Conservation (phyloP, 2,888 invertebrate species). For the Zygothrica quintamaculata region DNA sequence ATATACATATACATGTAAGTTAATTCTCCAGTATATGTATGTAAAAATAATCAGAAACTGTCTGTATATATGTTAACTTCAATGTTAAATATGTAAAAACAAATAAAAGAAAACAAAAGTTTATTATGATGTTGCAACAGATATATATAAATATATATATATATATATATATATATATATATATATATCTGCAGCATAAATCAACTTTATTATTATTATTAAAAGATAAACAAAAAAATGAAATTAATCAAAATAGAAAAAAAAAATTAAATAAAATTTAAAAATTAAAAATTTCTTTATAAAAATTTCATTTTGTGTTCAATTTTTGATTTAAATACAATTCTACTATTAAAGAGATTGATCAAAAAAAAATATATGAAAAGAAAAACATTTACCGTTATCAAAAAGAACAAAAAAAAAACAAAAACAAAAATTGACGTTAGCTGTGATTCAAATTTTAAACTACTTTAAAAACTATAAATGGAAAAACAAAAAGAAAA, state of each 20-base stretch:
- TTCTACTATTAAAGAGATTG: too few species aligned
- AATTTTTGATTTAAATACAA: too few species aligned
- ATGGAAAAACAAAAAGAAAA: conserved; percentile 9
- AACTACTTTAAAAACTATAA: conserved; percentile 46
- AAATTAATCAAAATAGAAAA: too few species aligned
- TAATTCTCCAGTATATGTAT: conserved; percentile 5
- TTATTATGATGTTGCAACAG: conserved; percentile 60
- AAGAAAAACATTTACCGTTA: conserved; percentile 15
- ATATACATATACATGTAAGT: background rate
- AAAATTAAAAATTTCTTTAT: too few species aligned
- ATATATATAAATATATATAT: conserved; percentile 6
- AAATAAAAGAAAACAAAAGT: too few species aligned
- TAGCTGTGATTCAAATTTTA: conserved; percentile 64
- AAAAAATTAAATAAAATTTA: too few species aligned
- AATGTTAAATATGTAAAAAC: conserved; percentile 57
- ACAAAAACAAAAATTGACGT: conserved; percentile 48
- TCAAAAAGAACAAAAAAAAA: conserved; percentile 29
- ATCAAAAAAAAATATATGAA: conserved; percentile 2
- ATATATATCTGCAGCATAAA: too few species aligned
- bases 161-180: conserved; percentile 1
- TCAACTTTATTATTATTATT: too few species aligned
- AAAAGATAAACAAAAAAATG: background rate
- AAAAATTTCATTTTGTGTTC: too few species aligned
- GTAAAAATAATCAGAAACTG: conserved; percentile 12
- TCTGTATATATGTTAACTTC: conserved; percentile 44